A percentile compares a stretch with the other conserved stretches of the same genome.
These are phyloP conservation scores for Stichodactyla mertensii DNA, from an alignment of 64 coral and sea anemone species.

Conservation along the genomic window DNA sequence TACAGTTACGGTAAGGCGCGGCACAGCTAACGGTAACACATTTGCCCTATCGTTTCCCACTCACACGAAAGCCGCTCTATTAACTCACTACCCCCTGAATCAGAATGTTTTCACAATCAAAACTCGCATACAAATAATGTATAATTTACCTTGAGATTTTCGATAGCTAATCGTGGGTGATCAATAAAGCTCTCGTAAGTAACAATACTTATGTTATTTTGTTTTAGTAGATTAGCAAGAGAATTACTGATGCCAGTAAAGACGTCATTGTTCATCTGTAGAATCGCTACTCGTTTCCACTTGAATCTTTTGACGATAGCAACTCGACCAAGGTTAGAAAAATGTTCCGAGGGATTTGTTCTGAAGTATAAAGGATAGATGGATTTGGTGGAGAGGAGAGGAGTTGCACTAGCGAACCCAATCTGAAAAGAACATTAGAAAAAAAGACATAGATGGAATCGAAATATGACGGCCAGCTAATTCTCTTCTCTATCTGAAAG, in stretches of 20 bases:
- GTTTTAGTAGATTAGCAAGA: conserved; percentile 40
- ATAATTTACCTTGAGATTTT: conserved; percentile 53
- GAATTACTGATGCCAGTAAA: conserved; percentile 76
- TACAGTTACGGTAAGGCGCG: too few relatives aligned
- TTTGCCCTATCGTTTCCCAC: too few relatives aligned
- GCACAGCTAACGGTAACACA: too few relatives aligned
- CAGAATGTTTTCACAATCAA: too few relatives aligned
- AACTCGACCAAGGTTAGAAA: conserved; percentile 60
- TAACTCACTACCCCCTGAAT: too few relatives aligned
- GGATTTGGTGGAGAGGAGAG: conserved; percentile 41
- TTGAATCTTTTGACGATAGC: conserved; percentile 63
- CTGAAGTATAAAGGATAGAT: conserved; percentile 59
- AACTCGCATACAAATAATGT: not conserved
- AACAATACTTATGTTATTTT: conserved; percentile 42
- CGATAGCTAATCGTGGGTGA: conserved; percentile 43
- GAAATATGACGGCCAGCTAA: too few relatives aligned
- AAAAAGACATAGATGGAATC: not conserved
- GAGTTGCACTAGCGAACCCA: conserved; percentile 54
- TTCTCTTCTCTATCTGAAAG: too few relatives aligned
- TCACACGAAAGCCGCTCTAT: too few relatives aligned
- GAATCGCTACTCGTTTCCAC: conserved; percentile 68
- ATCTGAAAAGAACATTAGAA: conserved; percentile 34
- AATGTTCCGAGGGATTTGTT: conserved; percentile 61
- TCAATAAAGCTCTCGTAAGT: conserved; percentile 65
- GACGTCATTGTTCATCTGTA: conserved; percentile 74